Percentiles rank a stretch among this genome's conserved stretches.
Evolutionary conservation across 2,888 invertebrate species (phyloP).

Genomic region (Linnaemya tessellans): DNA sequence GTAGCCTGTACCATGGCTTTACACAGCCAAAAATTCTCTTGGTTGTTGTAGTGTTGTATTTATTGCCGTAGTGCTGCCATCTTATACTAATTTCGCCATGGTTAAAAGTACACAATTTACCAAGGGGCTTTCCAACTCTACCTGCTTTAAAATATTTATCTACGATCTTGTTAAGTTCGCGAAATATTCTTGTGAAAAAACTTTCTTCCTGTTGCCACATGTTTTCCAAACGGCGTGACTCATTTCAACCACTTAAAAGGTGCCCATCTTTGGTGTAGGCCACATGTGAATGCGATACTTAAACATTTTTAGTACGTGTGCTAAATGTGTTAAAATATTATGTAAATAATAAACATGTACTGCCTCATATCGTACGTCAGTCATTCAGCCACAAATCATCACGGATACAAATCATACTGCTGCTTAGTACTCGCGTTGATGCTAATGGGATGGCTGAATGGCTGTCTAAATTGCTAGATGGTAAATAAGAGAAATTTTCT

Average conservation of each 20-base stretch:
- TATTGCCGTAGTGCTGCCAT: too few species aligned
- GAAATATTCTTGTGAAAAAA: too few species aligned
- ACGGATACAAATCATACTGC: conserved; percentile 24
- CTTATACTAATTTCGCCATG: too few species aligned
- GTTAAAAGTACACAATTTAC: too few species aligned
- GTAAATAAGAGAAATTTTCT: conserved; percentile 67
- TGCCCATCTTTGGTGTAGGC: not conserved
- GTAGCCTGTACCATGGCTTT: too few species aligned
- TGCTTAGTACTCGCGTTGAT: conserved; percentile 18
- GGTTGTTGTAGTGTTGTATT: too few species aligned
- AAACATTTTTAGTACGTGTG: conserved; percentile 56
- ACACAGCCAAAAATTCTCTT: too few species aligned
- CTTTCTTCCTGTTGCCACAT: too few species aligned
- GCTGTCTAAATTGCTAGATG: conserved; percentile 20
- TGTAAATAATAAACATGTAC: conserved; percentile 63
- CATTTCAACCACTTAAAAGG: not conserved
- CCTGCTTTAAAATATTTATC: too few species aligned
- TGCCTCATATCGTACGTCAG: not conserved
- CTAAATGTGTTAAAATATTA: conserved; percentile 71
- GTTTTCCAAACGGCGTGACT: too few species aligned
- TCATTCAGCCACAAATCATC: conserved; percentile 35
- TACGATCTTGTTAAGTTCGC: not conserved
- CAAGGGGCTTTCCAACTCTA: too few species aligned
- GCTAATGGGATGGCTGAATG: conserved; percentile 16
- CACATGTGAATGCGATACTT: conserved; percentile 9